Base-by-base conservation (phyloP, 2,888 invertebrate species). In the Aspidiotus rigidus region DNA sequence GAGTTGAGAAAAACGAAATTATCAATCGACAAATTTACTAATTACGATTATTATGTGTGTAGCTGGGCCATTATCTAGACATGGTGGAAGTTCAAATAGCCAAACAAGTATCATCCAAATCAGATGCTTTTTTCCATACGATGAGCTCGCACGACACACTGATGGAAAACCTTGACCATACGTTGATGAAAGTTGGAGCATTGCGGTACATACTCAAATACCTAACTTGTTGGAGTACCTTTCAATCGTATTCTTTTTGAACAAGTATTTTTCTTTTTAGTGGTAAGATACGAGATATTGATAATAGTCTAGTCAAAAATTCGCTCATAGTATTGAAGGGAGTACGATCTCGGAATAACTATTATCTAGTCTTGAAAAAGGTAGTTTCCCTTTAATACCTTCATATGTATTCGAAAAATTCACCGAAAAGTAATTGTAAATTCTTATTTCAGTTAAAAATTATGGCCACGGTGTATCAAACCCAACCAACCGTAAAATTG, bases 91-190 rank as follows among this genome's bases (percentile, higher is more conserved):
- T 93, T 76, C 88, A 91, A 79, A 93, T 95, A 77, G 92, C 93
- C 7, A 87, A 88, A 75, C 95, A 96, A 81, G 83, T 96, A 67
- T 93, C 96, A 41, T 88, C 90, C 75, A 94, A 96, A 77, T 96
- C 96, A 10, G 93, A 93, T 74, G 95, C 95, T 16, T 99, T 98
- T 81, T 99, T 98, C 77, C 90, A 94, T 79, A 97, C 97, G 0
- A 97, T 99, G 90, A 88, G 96, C 69, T 97, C 97, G 8, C 98
- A 99, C 79, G 96, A 98, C 77, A 90, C 92, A 41, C 88, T 99
- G 63, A 93, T 97, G 87, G 93, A 94, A 74, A 91, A 97, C 77
- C 88, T 99, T 83, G 87, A 87, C 1, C 85, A 86, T 76, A 92
- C 93, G 17, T 85, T 89, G 10, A 83, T 82, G 71, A 88, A 90